Evolutionary conservation across 1,140 invertebrate species (phyloP), one percentile per base, ranked within the genome.

Genomic region (Teleopsis dalmanni): DNA sequence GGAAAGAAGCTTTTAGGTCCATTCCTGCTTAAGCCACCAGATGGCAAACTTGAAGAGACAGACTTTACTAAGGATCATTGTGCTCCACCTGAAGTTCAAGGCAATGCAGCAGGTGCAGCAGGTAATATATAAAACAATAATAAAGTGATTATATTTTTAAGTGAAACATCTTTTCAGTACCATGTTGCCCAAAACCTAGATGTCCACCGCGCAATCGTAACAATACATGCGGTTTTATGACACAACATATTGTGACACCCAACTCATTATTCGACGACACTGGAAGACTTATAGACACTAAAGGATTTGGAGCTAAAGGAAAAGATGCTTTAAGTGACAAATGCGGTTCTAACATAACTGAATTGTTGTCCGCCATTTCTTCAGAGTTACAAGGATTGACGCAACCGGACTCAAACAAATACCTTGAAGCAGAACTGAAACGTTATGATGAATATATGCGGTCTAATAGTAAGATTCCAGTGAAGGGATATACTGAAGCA

Each of bases 351-450:
- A 16, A 19, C 16, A 38, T 47, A 27, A 19, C n/a, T 10, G 8
- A 14, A 4, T 18, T 65, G 6, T n/a, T 65, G 16, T 19, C 52
- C 0, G 14, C 43, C 2, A 59, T 65, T 16, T 52, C 40, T n/a
- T 9, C 14, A 0, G 62, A 65, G 14, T 8, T 65, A 4, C 13
- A 59, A 2, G 62, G 62, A 6, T 38, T 54, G 6, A 36, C 22
- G n/a, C 6, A 21, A 9, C 3, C 31, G 16, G 27, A 47, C 0
- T 19, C 18, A 0, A 49, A 57, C 29, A 44, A 54, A 3, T 51
- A 52, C 9, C 36, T 65, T 6, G 62, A 65, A 21, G 4, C 19
- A 9, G 59, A 65, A 22, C 2, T 65, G 14, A 16, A 26, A 3
- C 45, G 54, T 1, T 65, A 65, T 46, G 21, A 53, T 2, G 37